Evolutionary conservation across 2,888 invertebrate genomes (phyloP), one percentile per base, ranked within the genome.

Genomic region (Epinotia ramella): DNA sequence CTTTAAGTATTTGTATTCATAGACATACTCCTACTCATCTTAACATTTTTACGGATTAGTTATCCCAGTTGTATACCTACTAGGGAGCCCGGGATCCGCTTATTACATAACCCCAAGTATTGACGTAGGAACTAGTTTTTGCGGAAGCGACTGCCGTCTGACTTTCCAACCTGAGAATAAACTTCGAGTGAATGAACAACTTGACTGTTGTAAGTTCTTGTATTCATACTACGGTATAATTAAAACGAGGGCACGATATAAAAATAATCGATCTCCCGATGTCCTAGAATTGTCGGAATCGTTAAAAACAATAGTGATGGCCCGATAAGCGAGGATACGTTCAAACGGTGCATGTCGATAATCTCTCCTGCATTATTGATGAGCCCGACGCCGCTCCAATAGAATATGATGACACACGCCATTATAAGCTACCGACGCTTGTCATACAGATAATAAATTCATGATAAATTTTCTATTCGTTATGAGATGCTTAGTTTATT

Each of bases 331-430:
- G 86, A 87, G 88, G 89, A 91, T 89, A 88, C 83, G 85, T 89
- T 88, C 85, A 88, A 88, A 87, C 84, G 83, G 88, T 92, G 92
- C 93, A 93, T 93, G 94, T 91, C 86, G 89, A 91, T 92, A 91
- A 93, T 93, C 90, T 90, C 84, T 84, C 82, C 77, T 93, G 91
- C 91, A 93, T 94, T 92, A 93, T 93, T 93, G 90, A 93, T 86
- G 89, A 89, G 87, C 82, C 77, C 79, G 82, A 79, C 86, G 83
- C 82, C 87, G 87, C 87, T 89, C 86, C 88, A 86, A 91, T 90
- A 89, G 89, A 91, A 90, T 89, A 91, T 90, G 92, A 92, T 92
- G 93, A 88, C 89, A 92, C 91, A 90, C 89, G 91, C 89, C 89
- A 92, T 88, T 87, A 89, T 81, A 85, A 84, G 85, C 86, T 86